Percentiles rank a stretch among this genome's conserved stretches.
Evolutionary conservation across 1,140 invertebrate species (phyloP).

Genomic region (Drosophila malerkotliana): DNA sequence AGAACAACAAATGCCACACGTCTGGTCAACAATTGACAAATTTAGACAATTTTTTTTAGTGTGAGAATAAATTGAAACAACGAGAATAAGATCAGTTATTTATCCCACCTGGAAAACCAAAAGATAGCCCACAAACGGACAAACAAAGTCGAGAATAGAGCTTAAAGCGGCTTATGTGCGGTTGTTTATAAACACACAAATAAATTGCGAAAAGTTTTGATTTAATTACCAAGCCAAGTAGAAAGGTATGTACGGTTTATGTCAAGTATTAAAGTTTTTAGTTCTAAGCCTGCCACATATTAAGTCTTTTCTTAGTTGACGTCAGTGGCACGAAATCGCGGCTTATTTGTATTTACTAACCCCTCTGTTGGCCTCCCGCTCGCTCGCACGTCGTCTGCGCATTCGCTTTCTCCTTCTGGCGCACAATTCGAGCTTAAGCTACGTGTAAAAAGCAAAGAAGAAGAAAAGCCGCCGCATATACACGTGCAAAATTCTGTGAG

Average conservation of each 20-base stretch:
- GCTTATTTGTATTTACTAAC: constrained; percentile 19
- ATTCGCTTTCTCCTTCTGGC: constrained; percentile 14
- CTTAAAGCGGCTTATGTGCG: not conserved
- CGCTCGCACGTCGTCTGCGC: not conserved
- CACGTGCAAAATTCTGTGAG: constrained; percentile 34
- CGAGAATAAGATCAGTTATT: not conserved
- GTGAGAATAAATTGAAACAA: not conserved
- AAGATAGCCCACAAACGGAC: not conserved
- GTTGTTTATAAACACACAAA: not conserved
- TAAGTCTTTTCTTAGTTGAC: constrained; percentile 20
- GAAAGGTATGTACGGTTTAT: not conserved
- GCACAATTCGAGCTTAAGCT: constrained; percentile 14
- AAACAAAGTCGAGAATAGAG: not conserved
- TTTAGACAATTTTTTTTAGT: not conserved
- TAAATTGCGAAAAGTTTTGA: not conserved
- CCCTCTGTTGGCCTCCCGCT: constrained; percentile 10
- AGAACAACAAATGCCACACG: constrained; percentile 3
- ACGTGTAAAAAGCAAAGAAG: constrained; percentile 24
- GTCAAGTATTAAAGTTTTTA: not conserved
- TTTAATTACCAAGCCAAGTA: not conserved
- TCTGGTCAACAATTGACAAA: not conserved
- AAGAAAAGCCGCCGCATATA: constrained; percentile 33
- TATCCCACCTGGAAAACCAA: not conserved
- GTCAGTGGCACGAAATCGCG: constrained; percentile 31
- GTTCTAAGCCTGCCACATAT: constrained; percentile 1